Base-by-base conservation (phyloP, 2,888 invertebrate species). In the Dorcus parallelipipedus region DNA sequence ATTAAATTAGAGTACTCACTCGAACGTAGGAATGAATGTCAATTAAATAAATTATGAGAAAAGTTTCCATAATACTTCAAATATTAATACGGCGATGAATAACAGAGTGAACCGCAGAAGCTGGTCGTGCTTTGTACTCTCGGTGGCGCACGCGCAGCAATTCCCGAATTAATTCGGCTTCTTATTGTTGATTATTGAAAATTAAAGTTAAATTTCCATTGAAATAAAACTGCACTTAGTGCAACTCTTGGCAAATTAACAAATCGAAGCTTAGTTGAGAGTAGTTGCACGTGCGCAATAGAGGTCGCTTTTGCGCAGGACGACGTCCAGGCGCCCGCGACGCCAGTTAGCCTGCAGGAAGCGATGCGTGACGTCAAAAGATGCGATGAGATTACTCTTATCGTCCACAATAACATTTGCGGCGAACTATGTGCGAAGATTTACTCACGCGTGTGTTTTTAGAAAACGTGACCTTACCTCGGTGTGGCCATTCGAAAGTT, bases 301-400 rank as follows among this genome's bases (percentile, higher is more conserved):
- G 70, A 79, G 61, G 70, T 68, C 71, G 76, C 80, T 62, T 67
- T 75, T 76, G 77, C 77, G 82, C 83, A 80, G 83, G 83, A 66
- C 81, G 81, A 64, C 67, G 69, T 70, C 74, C 73, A 67, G 72
- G 71, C 71, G 69, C 67, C 70, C 73, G 67, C 81, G 81, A 69
- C 73, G 73, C 71, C 75, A 78, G 78, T 78, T 72, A 69, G 69
- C 70, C 71, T 73, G 72, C 73, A 76, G 64, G 68, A 68, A 63
- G 63, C 66, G 66, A 58, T 62, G 62, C 65, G 69, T 65, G 64
- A 67, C 67, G 65, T 68, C 61, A 62, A 60, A 20, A 20, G n/a
- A 45, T 23, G 45, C 45, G 14, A 45, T 23, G 9, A 45, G 23
- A 45, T 20, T 20, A 33, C 26, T 33, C 26, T 33, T 33, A 45